Base-by-base conservation (phyloP, 2,797 vertebrate species). In the Neopelma chrysocephalum region DNA sequence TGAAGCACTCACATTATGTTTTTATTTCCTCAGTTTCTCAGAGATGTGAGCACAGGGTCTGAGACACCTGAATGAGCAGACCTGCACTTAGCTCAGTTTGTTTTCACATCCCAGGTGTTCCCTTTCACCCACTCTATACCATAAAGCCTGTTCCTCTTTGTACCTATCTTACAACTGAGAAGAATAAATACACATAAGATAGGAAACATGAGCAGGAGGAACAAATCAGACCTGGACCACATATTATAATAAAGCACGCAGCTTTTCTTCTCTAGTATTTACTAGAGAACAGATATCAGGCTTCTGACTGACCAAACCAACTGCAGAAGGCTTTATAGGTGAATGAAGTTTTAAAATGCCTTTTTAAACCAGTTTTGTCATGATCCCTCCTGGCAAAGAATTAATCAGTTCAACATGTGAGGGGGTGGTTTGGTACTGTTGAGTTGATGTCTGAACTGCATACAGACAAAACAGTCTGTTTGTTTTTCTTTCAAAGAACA, bases 381-480 rank as follows among this genome's bases (percentile, higher is more conserved):
- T 69, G 71, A 87, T 93, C 16, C 38, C 29, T 90, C 32, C 60
- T 88, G 73, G 89, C 62, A 94, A 96, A 95, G 62, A 87, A 96
- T 94, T 96, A 94, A 93, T 96, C 91, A 95, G 43, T 95, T 92
- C 82, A 89, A 2, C 50, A 85, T 83, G 87, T 64, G 76, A 94
- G 70, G 57, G 70, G 51, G 81, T 56, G 88, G 61, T 53, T 78
- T 61, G 23, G 69, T 91, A 82, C 43, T 92, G 56, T 32, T 91
- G 48, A 70, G 31, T 72, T 71, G 38, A 58, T 78, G 51, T 61
- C 65, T 91, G 73, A 92, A 82, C 73, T 61, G 18, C 9, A 6
- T 69, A 54, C 22, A 87, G 88, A 96, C 73, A 91, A 94, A 92
- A 79, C 9, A 91, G 32, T 25, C 58, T 93, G 51, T 75, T 93